A percentile compares a stretch with the other conserved stretches of the same genome.
Evolutionary conservation across 2,797 vertebrate genomes (phyloP).

Genomic region (Pangasius krempfi): DNA sequence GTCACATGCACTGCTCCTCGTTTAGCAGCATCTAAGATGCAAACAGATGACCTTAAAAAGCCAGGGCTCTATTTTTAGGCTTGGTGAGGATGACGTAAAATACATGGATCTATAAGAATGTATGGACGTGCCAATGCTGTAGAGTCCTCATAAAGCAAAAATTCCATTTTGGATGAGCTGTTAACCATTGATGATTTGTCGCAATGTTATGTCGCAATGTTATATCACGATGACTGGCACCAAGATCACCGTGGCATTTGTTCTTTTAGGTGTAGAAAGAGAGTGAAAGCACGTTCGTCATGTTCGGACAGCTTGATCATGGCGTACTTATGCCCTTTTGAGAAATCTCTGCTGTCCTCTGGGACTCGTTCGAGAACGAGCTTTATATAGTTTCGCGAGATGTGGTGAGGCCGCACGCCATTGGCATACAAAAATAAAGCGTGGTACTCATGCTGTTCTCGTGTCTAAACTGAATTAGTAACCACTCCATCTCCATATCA

Average conservation of each 20-base stretch:
- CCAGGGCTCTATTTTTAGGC: slow-evolving; percentile 74
- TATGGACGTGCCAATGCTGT: not conserved
- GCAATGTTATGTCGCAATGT: no score
- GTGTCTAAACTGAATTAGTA: slow-evolving; percentile 17
- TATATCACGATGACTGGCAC: not conserved
- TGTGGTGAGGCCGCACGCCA: not conserved
- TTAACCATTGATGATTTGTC: not conserved
- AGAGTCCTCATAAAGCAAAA: not conserved
- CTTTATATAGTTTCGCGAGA: slow-evolving; percentile 44
- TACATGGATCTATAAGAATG: slow-evolving; percentile 42
- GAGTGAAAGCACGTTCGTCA: not conserved
- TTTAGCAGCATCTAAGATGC: slow-evolving; percentile 44
- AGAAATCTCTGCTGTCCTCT: slow-evolving; percentile 10
- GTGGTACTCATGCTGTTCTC: not conserved
- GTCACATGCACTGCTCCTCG: slow-evolving; percentile 56
- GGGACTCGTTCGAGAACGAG: not conserved
- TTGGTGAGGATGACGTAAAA: slow-evolving; percentile 40
- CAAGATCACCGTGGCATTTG: not conserved
- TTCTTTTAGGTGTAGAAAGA: not conserved
- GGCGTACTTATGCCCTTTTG: slow-evolving; percentile 48
- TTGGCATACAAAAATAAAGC: slow-evolving; percentile 6
- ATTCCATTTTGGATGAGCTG: no score
- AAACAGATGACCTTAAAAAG: slow-evolving; percentile 74
- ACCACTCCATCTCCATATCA: not conserved
- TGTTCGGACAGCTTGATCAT: not conserved